Percentiles rank a stretch among this genome's conserved stretches.
These are phyloP conservation scores for Digitonthophagus gazella DNA, from an alignment of 2,888 invertebrate genomes.

Conservation along the genomic window DNA sequence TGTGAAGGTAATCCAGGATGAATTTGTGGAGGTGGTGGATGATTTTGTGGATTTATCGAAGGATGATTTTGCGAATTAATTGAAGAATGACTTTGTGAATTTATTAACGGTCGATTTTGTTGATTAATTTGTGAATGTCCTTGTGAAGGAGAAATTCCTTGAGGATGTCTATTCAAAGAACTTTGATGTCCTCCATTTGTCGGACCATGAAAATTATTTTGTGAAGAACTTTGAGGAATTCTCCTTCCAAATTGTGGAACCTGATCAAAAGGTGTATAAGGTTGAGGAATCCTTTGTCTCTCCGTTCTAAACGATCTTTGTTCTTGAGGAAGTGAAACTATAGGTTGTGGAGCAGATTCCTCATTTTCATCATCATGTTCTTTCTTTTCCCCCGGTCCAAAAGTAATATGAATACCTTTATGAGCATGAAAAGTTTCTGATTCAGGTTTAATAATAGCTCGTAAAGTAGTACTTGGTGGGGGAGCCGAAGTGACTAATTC, in stretches of 20 bases:
- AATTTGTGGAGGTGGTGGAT: constrained; percentile 25
- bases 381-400: constrained; percentile 63
- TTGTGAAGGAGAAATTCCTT: too few species aligned
- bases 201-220: background rate
- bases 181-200: background rate
- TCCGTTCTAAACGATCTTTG: constrained; percentile 9
- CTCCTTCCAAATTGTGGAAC: constrained; percentile 40
- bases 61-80: background rate
- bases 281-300: background rate
- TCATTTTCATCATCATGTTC: constrained; percentile 55
- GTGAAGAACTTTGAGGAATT: constrained; percentile 16
- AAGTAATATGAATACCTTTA: constrained; percentile 79
- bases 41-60: background rate
- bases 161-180: background rate
- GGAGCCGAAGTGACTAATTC: constrained; percentile 48
- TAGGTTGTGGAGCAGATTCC: constrained; percentile 65
- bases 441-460: constrained; percentile 83
- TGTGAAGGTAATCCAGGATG: constrained; percentile 20
- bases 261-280: constrained; percentile 46
- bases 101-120: background rate
- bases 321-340: constrained; percentile 54
- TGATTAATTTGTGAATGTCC: background rate
- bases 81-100: constrained; percentile 15
- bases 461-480: constrained; percentile 72
- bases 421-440: constrained; percentile 80